Base-by-base conservation (phyloP, 2,888 invertebrate genomes). In the Gastrophysa polygoni region DNA sequence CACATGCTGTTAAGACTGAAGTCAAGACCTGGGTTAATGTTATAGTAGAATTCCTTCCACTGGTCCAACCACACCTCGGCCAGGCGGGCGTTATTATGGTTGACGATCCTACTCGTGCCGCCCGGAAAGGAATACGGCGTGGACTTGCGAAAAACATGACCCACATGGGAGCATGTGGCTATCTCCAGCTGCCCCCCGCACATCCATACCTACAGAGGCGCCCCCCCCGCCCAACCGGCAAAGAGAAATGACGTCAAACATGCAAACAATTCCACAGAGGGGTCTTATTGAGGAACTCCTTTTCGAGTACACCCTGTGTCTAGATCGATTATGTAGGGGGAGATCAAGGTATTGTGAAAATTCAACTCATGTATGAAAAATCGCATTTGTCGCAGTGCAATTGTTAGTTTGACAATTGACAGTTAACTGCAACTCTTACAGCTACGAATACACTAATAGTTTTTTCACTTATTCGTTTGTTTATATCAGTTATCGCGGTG, bases 21-120 rank as follows among this genome's bases (percentile, higher is more conserved):
- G 54, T 49, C 57, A 51, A 61, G 61, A 95, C 96, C 95, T 91
- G 96, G 96, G 87, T 96, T 96, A 87, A 96, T 95, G 86, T 93
- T 94, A 91, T 95, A 96, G 91, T 95, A 96, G 91, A 97, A 96
- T 83, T 93, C 92, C 88, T 95, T 95, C 93, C 98, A 98, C 80
- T 97, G 95, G 86, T 98, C 98, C 85, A 99, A 91, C 98, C 98
- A 99, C 77, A 98, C 98, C 83, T 97, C 96, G 71, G 96, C 98
- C 78, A 98, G 92, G 75, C 98, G 89, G 81, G 96, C 96, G 85
- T 97, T 96, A 90, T 99, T 99, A 87, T 96, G 95, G 87, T 98
- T 96, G 84, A 98, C 98, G 81, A 98, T 95, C 80, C 91, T 91
- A 84, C 93, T 93, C 76, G 95, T 95, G 79, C 97, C 98, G 76